These are phyloP conservation scores for Falco peregrinus DNA, from an alignment of 2,797 vertebrate genomes.

Conservation along the genomic window DNA sequence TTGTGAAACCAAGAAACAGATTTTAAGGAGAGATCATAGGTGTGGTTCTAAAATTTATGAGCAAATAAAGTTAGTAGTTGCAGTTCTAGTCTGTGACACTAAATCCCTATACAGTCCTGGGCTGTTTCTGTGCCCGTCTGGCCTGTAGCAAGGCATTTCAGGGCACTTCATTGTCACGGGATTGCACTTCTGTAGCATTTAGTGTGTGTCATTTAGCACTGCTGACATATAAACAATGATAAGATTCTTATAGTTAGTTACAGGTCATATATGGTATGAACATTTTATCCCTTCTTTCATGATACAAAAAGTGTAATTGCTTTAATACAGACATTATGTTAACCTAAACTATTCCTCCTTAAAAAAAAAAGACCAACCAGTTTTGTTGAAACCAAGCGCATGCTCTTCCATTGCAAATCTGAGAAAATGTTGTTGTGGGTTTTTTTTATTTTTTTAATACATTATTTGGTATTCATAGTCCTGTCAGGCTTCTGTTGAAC, in stretches of 20 bases:
- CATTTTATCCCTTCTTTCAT: neutral
- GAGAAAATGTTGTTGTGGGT: neutral
- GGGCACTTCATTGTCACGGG: neutral
- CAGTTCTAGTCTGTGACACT: neutral
- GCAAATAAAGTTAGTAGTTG: neutral
- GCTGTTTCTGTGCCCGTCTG: neutral
- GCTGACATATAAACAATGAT: neutral
- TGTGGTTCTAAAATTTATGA: neutral
- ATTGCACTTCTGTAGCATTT: neutral
- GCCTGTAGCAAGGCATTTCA: neutral
- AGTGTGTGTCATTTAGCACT: neutral
- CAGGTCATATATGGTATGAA: neutral
- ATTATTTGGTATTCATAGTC: neutral
- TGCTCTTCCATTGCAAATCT: neutral
- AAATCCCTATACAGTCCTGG: neutral
- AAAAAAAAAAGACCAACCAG: neutral
- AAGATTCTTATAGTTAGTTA: neutral
- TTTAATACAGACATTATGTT: neutral
- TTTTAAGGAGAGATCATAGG: neutral
- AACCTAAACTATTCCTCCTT: neutral
- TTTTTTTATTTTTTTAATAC: neutral
- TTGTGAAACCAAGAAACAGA: neutral
- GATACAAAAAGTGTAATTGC: neutral
- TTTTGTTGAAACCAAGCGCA: neutral
- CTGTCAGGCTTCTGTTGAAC: neutral